These are phyloP conservation scores for Ptychoptera contaminata DNA, from an alignment of 2,888 invertebrate species.

Conservation along the genomic window DNA sequence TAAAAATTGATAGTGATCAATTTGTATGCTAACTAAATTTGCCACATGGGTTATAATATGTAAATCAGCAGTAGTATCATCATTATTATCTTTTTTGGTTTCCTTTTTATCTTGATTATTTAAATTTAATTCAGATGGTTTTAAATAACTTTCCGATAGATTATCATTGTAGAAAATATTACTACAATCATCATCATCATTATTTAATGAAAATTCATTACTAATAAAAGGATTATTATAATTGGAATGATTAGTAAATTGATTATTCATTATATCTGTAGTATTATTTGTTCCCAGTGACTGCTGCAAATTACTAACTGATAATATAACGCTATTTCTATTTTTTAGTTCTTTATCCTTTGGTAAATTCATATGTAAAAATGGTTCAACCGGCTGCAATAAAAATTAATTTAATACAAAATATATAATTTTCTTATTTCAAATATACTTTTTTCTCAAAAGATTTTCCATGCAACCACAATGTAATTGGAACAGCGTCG, in stretches of 20 bases:
- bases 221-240: too few species aligned
- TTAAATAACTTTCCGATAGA: neutral
- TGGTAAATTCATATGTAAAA: too few species aligned
- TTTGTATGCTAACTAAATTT: constrained; percentile 72
- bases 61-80: constrained; percentile 45
- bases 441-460: constrained; percentile 8
- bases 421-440: neutral
- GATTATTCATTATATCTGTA: too few species aligned
- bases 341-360: too few species aligned
- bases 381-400: too few species aligned
- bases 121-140: neutral
- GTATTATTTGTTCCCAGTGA: too few species aligned
- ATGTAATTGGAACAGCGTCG: constrained; percentile 72
- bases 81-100: constrained; percentile 27
- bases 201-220: neutral
- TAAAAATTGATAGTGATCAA: constrained; percentile 86
- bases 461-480: constrained; percentile 51
- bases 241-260: too few species aligned
- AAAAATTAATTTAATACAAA: neutral
- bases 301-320: constrained; percentile 1
- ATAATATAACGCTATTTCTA: constrained; percentile 1
- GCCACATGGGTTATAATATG: constrained; percentile 69
- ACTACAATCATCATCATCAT: neutral
- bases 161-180: constrained; percentile 3
- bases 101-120: constrained; percentile 6